Evolutionary conservation across 2,797 vertebrate genomes (phyloP).

Genomic region (Malacoraja senta): DNA sequence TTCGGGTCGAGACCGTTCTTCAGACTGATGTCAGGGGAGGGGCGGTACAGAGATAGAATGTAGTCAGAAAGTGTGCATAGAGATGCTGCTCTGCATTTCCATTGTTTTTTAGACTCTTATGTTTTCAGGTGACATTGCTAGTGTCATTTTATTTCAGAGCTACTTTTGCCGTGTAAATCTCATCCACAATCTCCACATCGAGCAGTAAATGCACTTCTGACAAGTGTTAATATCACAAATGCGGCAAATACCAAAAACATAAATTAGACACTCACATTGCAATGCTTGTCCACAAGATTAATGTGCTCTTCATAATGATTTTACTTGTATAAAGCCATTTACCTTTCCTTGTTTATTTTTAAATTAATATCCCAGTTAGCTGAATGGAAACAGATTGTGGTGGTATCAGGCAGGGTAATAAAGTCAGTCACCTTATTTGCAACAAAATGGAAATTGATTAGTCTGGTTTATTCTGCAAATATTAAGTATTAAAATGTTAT

Average conservation of each 20-base stretch:
- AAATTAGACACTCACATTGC: background rate
- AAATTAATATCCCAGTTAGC: background rate
- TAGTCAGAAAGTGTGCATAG: too few species aligned
- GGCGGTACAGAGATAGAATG: too few species aligned
- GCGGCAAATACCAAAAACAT: conserved; percentile 11
- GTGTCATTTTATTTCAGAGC: background rate
- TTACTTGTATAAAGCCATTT: background rate
- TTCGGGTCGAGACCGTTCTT: too few species aligned
- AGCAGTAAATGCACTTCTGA: background rate
- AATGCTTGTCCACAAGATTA: background rate
- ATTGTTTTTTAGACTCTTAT: background rate
- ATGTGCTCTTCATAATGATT: background rate
- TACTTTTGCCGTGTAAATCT: background rate
- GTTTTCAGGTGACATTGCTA: background rate
- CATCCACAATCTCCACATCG: background rate
- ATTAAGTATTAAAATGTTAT: conserved; percentile 25
- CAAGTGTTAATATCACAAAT: background rate
- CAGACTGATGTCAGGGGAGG: too few species aligned
- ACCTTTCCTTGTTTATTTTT: background rate
- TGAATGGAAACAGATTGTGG: conserved; percentile 19
- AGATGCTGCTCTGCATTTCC: too few species aligned
- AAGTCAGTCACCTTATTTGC: background rate
- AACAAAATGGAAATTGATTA: conserved; percentile 30
- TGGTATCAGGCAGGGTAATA: background rate
- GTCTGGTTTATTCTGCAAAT: background rate